A percentile compares a stretch with the other conserved stretches of the same genome.
Evolutionary conservation across 2,888 invertebrate genomes (phyloP).

Genomic region (Dryocosmus kuriphilus): DNA sequence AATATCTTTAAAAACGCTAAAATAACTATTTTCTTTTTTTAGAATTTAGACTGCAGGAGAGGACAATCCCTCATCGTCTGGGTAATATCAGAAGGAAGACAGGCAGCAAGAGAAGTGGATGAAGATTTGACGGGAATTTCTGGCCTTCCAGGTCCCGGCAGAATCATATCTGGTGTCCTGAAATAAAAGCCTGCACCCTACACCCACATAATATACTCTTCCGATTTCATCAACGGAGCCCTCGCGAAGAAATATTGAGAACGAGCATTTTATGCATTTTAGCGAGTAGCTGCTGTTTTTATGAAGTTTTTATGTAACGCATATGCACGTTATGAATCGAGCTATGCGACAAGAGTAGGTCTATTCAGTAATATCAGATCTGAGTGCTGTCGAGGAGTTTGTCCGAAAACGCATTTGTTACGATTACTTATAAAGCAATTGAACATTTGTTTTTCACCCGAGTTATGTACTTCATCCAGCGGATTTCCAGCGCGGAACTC

Average conservation of each 20-base stretch:
- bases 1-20: no score
- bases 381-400: slow-evolving; percentile 32
- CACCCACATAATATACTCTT: slow-evolving; percentile 42
- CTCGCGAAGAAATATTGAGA: neutral
- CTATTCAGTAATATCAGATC: slow-evolving; percentile 31
- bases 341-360: slow-evolving; percentile 19
- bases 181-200: slow-evolving; percentile 56
- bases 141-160: slow-evolving; percentile 94
- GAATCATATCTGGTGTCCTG: slow-evolving; percentile 82
- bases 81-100: slow-evolving; percentile 99
- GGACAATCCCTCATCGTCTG: slow-evolving; percentile 99
- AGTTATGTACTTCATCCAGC: slow-evolving; percentile 6
- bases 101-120: slow-evolving; percentile 97
- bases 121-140: slow-evolving; percentile 89
- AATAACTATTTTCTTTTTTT: slow-evolving; percentile 28
- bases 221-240: neutral
- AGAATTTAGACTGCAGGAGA: slow-evolving; percentile 91
- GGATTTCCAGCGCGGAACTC: slow-evolving; percentile 1
- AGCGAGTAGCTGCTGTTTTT: slow-evolving; percentile 39
- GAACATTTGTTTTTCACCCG: slow-evolving; percentile 11
- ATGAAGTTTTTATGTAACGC: slow-evolving; percentile 39
- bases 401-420: slow-evolving; percentile 4
- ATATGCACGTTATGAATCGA: slow-evolving; percentile 30
- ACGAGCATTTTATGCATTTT: slow-evolving; percentile 25
- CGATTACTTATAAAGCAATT: slow-evolving; percentile 13